These are phyloP conservation scores for Acanthosepion esculentum DNA, from an alignment of 2,888 invertebrate genomes.

Conservation along the genomic window DNA sequence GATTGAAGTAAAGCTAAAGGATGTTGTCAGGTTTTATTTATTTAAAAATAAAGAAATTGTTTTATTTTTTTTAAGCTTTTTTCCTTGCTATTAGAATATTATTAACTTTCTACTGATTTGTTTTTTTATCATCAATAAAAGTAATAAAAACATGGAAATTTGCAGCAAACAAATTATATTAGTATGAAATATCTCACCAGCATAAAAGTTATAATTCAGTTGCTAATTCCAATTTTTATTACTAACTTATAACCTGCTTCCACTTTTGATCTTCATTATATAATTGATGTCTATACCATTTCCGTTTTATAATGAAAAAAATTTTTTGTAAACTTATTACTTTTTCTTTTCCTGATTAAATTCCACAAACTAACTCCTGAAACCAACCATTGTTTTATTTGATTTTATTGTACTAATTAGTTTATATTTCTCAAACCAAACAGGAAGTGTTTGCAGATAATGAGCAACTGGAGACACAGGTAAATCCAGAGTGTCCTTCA, in stretches of 20 bases:
- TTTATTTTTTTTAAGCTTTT: no score
- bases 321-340: background rate
- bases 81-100: no score
- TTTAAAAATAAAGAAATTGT: no score
- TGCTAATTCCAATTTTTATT: background rate
- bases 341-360: background rate
- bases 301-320: background rate
- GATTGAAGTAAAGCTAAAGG: no score
- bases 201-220: background rate
- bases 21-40: no score
- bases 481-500: slow-evolving; percentile 34
- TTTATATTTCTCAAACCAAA: slow-evolving; percentile 25
- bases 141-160: background rate
- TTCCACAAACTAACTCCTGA: no score
- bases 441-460: slow-evolving; percentile 16
- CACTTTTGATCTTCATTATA: background rate
- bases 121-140: background rate
- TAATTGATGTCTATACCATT: background rate
- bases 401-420: background rate
- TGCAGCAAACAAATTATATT: no score
- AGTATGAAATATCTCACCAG: background rate
- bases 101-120: no score
- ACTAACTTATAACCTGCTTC: background rate
- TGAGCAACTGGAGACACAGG: background rate
- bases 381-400: background rate